Base-by-base conservation (phyloP, 1,140 invertebrate genomes). In the Drosophila repletoides region DNA sequence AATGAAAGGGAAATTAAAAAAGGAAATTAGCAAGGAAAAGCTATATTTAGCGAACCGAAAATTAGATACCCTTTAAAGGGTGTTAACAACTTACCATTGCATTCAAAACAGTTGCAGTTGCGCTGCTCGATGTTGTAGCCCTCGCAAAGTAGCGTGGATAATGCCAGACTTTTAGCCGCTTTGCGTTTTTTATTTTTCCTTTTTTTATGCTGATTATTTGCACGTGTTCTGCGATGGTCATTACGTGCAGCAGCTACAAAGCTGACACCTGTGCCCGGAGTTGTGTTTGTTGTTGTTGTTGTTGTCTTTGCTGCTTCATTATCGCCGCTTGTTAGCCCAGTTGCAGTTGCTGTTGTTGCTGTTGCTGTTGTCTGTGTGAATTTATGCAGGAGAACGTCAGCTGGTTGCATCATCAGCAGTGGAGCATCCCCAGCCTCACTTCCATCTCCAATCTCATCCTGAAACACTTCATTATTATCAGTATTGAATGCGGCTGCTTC, bases 71-170 rank as follows among this genome's bases (percentile, higher is more conserved):
- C n/a, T n/a, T n/a, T n/a, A n/a, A n/a, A n/a, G n/a, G n/a, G 5
- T 29, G 1, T 28, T 7, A 33, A 21, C 1, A 7, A 60, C 88
- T 74, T 45, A 90, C 89, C 89, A 55, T 52, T 84, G 65, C 89
- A 90, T 52, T 90, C 89, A 53, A 90, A 90, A 24, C 79, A 81
- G 66, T 90, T 90, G 75, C 89, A 90, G 65, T 90, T 88, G 34
- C 89, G 86, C 46, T 90, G 89, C 65, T 90, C 89, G 29, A 90
- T 90, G 58, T 90, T 90, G 65, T 90, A 90, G 29, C 89, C 89
- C 38, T 90, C 88, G 52, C 89, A 90, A 19, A 88, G 81, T 9
- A 89, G 64, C 1, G 88, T 90, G 24, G 86, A 84, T n/a, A 88
- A 48, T 2, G 73, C 73, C 6, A 81, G 59, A 19, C 76, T 79